Evolutionary conservation across 2,113 vertebrate species (phyloP).

Genomic region (Syngnathoides biaculeatus): DNA sequence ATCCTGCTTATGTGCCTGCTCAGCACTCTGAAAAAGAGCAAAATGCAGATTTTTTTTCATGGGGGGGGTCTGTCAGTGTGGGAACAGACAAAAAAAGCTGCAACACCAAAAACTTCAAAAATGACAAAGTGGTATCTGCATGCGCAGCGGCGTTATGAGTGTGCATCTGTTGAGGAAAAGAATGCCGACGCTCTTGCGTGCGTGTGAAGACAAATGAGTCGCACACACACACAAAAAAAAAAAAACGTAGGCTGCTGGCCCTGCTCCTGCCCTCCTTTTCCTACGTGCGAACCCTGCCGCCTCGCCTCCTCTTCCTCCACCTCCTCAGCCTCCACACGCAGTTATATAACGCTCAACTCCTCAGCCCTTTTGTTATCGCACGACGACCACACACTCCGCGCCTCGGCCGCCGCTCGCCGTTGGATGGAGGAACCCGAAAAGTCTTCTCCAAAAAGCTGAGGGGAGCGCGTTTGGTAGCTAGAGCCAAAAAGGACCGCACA

Average conservation of each 20-base stretch:
- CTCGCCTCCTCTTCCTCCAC: constrained; percentile 65
- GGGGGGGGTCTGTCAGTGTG: constrained; percentile 52
- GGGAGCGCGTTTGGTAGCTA: not conserved
- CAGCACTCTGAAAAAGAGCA: constrained; percentile 17
- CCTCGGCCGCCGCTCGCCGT: constrained; percentile 35
- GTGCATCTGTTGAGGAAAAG: constrained; percentile 39
- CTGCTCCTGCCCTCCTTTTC: constrained; percentile 62
- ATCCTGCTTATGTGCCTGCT: not conserved
- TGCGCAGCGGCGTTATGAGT: constrained; percentile 38
- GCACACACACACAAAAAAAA: too few relatives aligned
- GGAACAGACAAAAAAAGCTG: constrained; percentile 44
- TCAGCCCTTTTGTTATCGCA: constrained; percentile 69
- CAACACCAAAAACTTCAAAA: constrained; percentile 55
- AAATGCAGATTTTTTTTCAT: constrained; percentile 45
- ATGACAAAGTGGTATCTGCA: constrained; percentile 44
- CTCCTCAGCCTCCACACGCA: constrained; percentile 70
- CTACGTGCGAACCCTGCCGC: constrained; percentile 62
- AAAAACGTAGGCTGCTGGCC: constrained; percentile 58
- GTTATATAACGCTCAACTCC: constrained; percentile 71
- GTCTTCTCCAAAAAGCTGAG: not conserved
- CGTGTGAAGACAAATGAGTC: constrained; percentile 51
- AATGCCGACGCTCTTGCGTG: constrained; percentile 36
- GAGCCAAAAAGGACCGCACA: not conserved
- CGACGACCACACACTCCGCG: constrained; percentile 59
- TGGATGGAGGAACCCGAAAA: constrained; percentile 32